These are phyloP conservation scores for Drosophila parthenogenetica DNA, from an alignment of 2,888 invertebrate genomes.

Conservation along the genomic window DNA sequence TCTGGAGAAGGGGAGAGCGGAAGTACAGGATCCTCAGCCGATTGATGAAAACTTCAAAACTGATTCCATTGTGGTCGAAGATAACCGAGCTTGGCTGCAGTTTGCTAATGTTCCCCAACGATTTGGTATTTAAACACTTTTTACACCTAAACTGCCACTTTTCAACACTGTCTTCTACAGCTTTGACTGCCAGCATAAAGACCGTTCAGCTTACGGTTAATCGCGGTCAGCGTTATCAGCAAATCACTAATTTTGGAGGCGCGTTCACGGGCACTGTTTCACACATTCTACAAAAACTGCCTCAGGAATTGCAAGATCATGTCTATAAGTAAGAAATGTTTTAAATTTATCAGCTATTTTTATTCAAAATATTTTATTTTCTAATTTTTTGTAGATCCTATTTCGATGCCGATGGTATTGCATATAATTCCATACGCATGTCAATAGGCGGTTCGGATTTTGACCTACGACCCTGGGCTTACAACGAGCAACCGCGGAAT, in stretches of 20 bases:
- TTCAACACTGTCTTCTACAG: conserved; percentile 23
- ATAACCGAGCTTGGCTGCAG: conserved; percentile 64
- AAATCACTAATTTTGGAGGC: conserved; percentile 93
- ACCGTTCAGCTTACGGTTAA: conserved; percentile 64
- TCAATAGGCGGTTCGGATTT: conserved; percentile 96
- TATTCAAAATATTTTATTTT: neutral
- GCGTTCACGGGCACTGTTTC: conserved; percentile 91
- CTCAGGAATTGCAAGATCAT: conserved; percentile 76
- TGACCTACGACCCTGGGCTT: conserved; percentile 92
- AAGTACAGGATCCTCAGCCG: conserved; percentile 54
- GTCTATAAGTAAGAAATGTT: conserved; percentile 76
- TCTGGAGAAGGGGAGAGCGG: conserved; percentile 27
- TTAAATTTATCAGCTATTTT: neutral
- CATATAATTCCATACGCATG: conserved; percentile 92
- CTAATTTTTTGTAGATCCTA: conserved; percentile 88
- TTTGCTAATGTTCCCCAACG: conserved; percentile 53
- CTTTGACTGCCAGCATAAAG: conserved; percentile 46
- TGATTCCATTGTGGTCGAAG: conserved; percentile 65
- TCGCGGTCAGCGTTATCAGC: conserved; percentile 86
- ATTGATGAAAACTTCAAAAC: conserved; percentile 48
- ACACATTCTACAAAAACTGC: conserved; percentile 75
- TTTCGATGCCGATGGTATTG: conserved; percentile 89
- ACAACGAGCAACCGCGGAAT: conserved; percentile 88
- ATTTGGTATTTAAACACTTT: conserved; percentile 42
- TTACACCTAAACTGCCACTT: neutral